phyloP scores from a whole-genome alignment of 2,113 vertebrate species.

The Neotragus pygmaeus region DNA sequence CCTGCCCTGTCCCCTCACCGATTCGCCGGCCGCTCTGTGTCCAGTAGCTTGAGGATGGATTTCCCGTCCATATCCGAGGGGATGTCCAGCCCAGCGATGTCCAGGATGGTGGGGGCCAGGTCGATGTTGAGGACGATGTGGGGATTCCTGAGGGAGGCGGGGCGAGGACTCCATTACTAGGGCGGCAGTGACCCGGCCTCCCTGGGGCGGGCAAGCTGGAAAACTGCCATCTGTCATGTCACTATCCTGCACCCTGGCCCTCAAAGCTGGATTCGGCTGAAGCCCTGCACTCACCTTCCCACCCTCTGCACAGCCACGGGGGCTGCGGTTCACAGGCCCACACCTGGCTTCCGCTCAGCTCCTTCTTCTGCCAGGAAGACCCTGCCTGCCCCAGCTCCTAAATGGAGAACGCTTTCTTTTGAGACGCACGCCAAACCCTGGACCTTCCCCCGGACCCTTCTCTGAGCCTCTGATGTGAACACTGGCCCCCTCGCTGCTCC shows the following conservation, averaged over 20 bases:
- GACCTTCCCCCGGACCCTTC: not conserved
- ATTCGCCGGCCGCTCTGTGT: constrained; percentile 90
- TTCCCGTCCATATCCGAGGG: constrained; percentile 97
- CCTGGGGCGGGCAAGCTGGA: not conserved
- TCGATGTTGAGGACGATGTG: constrained; percentile 96
- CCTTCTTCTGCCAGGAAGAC: not conserved
- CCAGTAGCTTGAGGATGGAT: constrained; percentile 95
- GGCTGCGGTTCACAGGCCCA: not conserved
- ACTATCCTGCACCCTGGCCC: not conserved
- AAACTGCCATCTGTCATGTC: rapidly evolving
- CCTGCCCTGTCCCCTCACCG: constrained; percentile 81
- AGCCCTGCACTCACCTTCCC: rapidly evolving
- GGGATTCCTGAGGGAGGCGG: constrained; percentile 85
- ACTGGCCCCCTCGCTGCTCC: not conserved
- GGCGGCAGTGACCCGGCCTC: not conserved
- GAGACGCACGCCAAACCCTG: not conserved
- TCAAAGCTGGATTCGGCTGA: rapidly evolving
- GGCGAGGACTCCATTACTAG: not conserved
- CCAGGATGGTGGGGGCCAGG: constrained; percentile 94
- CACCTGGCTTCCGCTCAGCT: not conserved
- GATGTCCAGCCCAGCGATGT: constrained; percentile 95
- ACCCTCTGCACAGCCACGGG: rapidly evolving
- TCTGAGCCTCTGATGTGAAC: not conserved
- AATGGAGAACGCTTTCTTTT: too few relatives aligned
- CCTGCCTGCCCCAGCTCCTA: not conserved